Conservation (phyloP, 2,797 vertebrate species). For the Danio jaintianensis region DNA sequence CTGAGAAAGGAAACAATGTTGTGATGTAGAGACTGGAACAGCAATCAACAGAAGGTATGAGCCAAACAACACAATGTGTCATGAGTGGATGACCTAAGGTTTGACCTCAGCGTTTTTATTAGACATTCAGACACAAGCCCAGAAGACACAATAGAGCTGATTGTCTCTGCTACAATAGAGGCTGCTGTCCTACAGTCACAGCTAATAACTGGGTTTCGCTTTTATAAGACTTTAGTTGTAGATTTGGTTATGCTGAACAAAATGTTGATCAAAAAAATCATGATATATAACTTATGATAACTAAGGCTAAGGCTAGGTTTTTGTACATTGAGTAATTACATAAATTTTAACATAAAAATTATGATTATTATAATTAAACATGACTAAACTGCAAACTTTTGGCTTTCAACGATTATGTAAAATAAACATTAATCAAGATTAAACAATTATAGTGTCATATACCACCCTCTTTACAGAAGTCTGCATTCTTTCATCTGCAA, state of each 20-base stretch:
- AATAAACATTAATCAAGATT: too few relatives aligned
- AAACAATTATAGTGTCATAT: too few relatives aligned
- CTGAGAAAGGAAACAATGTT: conserved; percentile 6
- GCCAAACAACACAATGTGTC: conserved; percentile 22
- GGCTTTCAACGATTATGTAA: too few relatives aligned
- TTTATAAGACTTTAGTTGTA: conserved; percentile 3
- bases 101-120: conserved; percentile 25
- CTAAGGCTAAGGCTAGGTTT: too few relatives aligned
- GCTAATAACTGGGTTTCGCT: not conserved
- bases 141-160: conserved; percentile 26
- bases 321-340: too few relatives aligned
- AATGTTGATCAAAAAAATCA: not conserved
- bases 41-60: conserved; percentile 27
- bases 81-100: conserved; percentile 31
- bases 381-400: too few relatives aligned
- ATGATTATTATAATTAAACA: too few relatives aligned
- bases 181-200: conserved; percentile 15
- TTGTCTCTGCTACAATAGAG: conserved; percentile 24
- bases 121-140: conserved; percentile 14
- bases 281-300: not conserved
- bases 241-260: not conserved
- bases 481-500: too few relatives aligned
- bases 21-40: conserved; percentile 27
- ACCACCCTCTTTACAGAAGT: too few relatives aligned
- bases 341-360: too few relatives aligned